Evolutionary conservation across 2,113 vertebrate genomes (phyloP).

Genomic region (Pteruthius melanotis): DNA sequence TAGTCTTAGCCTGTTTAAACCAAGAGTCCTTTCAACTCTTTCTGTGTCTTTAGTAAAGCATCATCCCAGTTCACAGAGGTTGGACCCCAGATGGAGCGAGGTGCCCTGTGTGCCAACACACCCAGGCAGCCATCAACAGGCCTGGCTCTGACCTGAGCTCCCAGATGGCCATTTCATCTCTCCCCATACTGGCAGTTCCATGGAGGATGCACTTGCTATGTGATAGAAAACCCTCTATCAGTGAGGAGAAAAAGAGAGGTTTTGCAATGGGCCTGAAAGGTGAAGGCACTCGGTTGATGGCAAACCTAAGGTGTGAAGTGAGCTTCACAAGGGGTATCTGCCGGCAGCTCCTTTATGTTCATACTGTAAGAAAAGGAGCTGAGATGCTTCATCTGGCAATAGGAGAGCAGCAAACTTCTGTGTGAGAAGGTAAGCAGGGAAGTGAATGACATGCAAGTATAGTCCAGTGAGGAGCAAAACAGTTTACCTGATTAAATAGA

Average conservation of each 20-base stretch:
- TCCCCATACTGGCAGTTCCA: accelerated
- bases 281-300: background rate
- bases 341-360: background rate
- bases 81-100: accelerated
- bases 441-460: background rate
- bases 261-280: background rate
- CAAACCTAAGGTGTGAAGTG: background rate
- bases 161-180: background rate
- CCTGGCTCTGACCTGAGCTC: background rate
- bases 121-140: background rate
- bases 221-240: background rate
- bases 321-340: background rate
- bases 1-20: background rate
- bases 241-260: background rate
- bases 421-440: background rate
- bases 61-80: accelerated
- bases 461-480: background rate
- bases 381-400: background rate
- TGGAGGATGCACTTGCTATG: background rate
- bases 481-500: background rate
- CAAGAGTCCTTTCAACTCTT: background rate
- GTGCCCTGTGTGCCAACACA: background rate
- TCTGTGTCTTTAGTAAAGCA: background rate
- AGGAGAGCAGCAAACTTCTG: background rate
- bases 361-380: background rate